Base-by-base conservation (phyloP, 1,140 invertebrate species). In the Littorina saxatilis region DNA sequence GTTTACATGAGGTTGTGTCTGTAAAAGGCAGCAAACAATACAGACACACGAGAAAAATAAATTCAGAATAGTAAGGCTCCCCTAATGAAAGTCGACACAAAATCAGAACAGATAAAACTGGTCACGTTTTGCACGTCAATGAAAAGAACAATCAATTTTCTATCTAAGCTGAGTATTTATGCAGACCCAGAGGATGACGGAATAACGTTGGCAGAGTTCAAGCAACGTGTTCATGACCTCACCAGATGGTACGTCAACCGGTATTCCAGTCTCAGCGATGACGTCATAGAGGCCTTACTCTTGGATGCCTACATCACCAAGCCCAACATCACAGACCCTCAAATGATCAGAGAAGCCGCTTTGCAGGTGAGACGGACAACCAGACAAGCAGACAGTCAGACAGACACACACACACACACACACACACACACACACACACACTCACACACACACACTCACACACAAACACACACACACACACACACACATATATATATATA, bases 291-390 rank as follows among this genome's bases (percentile, higher is more conserved):
- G 68, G 68, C 35, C 68, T 4, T 23, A 7, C 37, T 72, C 20
- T 4, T 43, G 39, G 37, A 72, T 3, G 68, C 68, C 37, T 72
- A 72, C 68, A 13, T 72, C 35, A 43, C 39, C 35, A 20, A 4
- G 15, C 68, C 68, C 68, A 72, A 72, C 40, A 27, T 40, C 40
- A 72, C 68, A 2, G 68, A 72, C 40, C 68, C 68, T 37, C 11
- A 23, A 9, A 7, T 23, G 68, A 72, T 39, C 37, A 72, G 68
- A 43, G 37, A 39, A 23, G 68, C 68, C 2, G 68, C 68, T 72
- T 39, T 72, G 9, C 37, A 63, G n/a, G n/a, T n/a, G n/a, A n/a
- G n/a, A n/a, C n/a, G n/a, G n/a, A n/a, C n/a, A n/a, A n/a, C n/a
- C n/a, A n/a, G n/a, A n/a, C n/a, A n/a, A n/a, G n/a, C n/a, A n/a